These are phyloP conservation scores for Pammene fasciana DNA, from an alignment of 2,888 invertebrate species.

Conservation along the genomic window DNA sequence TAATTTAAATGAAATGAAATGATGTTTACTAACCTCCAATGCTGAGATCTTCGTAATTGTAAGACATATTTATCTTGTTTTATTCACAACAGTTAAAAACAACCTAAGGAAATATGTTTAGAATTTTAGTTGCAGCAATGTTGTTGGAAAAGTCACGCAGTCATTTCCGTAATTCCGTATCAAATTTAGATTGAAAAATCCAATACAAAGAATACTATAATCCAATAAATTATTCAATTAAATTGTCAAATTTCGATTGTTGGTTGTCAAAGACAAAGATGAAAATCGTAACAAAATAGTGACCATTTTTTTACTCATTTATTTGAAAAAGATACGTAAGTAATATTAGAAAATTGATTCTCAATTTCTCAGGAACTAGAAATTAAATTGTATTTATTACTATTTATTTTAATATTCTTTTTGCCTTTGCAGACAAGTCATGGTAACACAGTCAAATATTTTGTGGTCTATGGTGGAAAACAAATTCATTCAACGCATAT, in stretches of 20 bases:
- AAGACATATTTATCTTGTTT: constrained; percentile 60
- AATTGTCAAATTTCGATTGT: background rate
- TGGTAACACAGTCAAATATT: constrained; percentile 20
- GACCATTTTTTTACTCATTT: no score
- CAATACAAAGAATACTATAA: no score
- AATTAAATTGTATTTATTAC: background rate
- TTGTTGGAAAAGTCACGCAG: background rate
- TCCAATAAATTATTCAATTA: no score
- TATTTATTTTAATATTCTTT: background rate
- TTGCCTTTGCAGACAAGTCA: background rate
- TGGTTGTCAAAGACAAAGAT: constrained; percentile 3
- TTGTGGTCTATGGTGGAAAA: constrained; percentile 41
- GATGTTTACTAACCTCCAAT: constrained; percentile 73
- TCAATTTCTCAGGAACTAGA: background rate
- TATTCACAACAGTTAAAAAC: background rate
- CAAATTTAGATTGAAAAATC: background rate
- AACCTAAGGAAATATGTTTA: background rate
- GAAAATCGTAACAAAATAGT: background rate
- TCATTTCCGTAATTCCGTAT: background rate
- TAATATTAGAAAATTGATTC: background rate
- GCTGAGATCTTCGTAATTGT: constrained; percentile 82
- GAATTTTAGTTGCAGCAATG: background rate
- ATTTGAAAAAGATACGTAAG: background rate
- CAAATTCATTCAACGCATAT: constrained; percentile 62
- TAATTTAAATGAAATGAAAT: background rate